Conservation (phyloP, 2,888 invertebrate genomes). For the Philereme transversata region DNA sequence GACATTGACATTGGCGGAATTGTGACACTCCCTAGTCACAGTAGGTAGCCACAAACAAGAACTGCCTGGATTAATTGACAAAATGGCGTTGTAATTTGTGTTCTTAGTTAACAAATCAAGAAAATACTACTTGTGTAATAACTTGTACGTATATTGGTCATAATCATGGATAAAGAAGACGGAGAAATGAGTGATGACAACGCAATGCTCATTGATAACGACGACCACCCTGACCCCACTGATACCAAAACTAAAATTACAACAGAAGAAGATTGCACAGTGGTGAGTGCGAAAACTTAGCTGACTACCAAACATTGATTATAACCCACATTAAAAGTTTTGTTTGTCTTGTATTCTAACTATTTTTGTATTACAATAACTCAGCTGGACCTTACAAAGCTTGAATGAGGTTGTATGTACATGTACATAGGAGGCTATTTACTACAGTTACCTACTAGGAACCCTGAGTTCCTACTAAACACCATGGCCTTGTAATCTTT, state of each 20-base stretch:
- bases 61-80: too few relatives aligned
- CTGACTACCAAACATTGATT: neutral
- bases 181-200: conserved; percentile 81
- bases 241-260: conserved; percentile 19
- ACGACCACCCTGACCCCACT: conserved; percentile 41
- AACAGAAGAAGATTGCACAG: conserved; percentile 48
- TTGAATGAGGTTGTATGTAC: neutral
- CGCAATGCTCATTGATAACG: conserved; percentile 67
- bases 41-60: too few relatives aligned
- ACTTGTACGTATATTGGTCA: neutral
- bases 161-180: conserved; percentile 70
- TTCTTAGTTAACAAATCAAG: too few relatives aligned
- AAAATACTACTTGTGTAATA: too few relatives aligned
- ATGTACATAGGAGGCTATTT: neutral
- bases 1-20: too few relatives aligned
- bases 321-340: neutral
- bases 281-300: conserved; percentile 48
- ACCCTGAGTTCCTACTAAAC: too few relatives aligned
- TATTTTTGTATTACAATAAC: neutral
- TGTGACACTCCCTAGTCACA: too few relatives aligned
- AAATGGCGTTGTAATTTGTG: too few relatives aligned
- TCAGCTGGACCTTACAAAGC: neutral
- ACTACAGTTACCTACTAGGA: too few relatives aligned
- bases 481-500: too few relatives aligned
- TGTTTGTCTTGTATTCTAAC: neutral